Percentiles rank a stretch among this genome's conserved stretches.
phyloP scores from a whole-genome alignment of 2,113 vertebrate species.

The Agelaius tricolor region DNA sequence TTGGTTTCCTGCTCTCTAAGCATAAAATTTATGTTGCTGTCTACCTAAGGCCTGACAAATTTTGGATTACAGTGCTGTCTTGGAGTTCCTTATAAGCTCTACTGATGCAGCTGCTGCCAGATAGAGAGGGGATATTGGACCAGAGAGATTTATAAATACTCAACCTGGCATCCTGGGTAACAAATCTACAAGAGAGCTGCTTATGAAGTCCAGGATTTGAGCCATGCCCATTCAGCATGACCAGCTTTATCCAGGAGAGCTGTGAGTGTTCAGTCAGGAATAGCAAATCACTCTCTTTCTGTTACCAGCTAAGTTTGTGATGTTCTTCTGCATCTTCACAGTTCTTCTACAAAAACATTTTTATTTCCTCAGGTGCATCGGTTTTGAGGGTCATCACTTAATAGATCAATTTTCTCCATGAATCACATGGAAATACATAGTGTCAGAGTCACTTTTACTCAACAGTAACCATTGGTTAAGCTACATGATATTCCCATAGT shows the following conservation, averaged over 20 bases:
- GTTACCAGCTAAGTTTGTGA: background rate
- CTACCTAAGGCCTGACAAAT: background rate
- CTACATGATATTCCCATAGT: background rate
- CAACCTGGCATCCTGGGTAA: background rate
- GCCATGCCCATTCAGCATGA: background rate
- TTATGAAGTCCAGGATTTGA: background rate
- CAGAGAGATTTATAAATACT: background rate
- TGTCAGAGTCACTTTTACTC: conserved; percentile 17
- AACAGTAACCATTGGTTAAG: conserved; percentile 14
- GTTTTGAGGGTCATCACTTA: background rate
- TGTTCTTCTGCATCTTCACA: background rate
- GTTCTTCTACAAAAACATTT: background rate
- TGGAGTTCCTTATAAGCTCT: background rate
- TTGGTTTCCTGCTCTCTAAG: background rate
- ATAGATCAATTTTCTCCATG: background rate
- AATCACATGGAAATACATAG: background rate
- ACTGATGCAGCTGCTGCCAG: background rate
- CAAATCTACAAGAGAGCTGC: background rate
- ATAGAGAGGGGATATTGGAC: background rate
- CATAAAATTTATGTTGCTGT: background rate
- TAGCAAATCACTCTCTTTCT: background rate
- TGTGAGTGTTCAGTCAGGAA: background rate
- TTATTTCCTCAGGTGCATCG: background rate
- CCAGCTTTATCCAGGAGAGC: background rate
- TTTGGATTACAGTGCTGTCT: background rate